phyloP scores from a whole-genome alignment of 2,797 vertebrate genomes.

The Microctenopoma steveboyesi region DNA sequence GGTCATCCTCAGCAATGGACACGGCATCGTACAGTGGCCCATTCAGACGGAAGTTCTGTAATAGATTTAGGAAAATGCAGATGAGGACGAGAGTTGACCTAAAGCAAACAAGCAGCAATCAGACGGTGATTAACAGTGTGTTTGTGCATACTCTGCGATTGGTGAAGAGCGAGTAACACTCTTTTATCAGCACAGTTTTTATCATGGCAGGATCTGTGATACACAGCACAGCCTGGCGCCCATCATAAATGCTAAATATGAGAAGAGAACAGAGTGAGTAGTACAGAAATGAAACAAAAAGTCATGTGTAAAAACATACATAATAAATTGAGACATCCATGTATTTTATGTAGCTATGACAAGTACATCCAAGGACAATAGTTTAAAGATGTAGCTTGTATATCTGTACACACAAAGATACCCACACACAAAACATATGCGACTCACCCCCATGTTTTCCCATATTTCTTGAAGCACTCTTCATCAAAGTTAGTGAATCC shows the following conservation, averaged over 20 bases:
- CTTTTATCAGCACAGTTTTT: slow-evolving; percentile 85
- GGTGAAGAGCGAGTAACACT: slow-evolving; percentile 84
- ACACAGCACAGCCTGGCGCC: slow-evolving; percentile 80
- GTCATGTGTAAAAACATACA: not conserved
- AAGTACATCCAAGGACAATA: not conserved
- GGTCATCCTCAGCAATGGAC: slow-evolving; percentile 73
- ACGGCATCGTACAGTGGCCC: slow-evolving; percentile 77
- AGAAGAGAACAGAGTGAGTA: slow-evolving; percentile 4
- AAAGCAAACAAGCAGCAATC: not conserved
- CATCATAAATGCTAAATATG: slow-evolving; percentile 79
- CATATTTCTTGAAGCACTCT: slow-evolving; percentile 76
- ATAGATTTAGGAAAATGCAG: not conserved
- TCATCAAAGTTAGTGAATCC: slow-evolving; percentile 70
- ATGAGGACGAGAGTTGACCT: not conserved
- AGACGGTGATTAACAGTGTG: not conserved
- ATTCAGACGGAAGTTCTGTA: slow-evolving; percentile 79
- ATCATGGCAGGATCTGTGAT: slow-evolving; percentile 79
- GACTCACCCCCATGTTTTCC: slow-evolving; percentile 83
- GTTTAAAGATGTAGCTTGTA: too few species aligned
- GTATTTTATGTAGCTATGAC: not conserved
- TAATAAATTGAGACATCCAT: not conserved
- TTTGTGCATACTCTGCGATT: slow-evolving; percentile 78
- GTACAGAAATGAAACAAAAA: not conserved
- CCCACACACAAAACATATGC: not conserved
- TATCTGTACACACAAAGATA: too few species aligned